These are phyloP conservation scores for Aphelenchoides fujianensis DNA, from an alignment of 1,140 invertebrate genomes.

Conservation along the genomic window DNA sequence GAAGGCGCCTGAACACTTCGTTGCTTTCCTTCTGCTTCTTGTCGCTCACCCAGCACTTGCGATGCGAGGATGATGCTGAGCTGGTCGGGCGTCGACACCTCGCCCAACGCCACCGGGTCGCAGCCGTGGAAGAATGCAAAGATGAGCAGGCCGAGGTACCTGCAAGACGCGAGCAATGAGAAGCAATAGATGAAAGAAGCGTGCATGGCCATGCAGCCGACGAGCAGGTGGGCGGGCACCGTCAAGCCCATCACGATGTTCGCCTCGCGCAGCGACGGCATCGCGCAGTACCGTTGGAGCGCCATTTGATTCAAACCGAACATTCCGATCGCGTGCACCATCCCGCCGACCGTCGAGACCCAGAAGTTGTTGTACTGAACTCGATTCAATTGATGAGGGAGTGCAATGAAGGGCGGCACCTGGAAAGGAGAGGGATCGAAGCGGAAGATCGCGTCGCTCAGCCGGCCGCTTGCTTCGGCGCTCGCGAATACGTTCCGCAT, in stretches of 20 bases:
- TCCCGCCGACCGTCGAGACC: constrained; percentile 44
- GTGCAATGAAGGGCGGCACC: too few species aligned
- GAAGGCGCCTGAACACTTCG: constrained; percentile 40
- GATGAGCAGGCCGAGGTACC: constrained; percentile 45
- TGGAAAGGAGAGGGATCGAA: constrained; percentile 38
- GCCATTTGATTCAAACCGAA: constrained; percentile 57
- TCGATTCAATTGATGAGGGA: too few species aligned
- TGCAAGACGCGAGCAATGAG: too few species aligned
- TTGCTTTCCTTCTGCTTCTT: too few species aligned
- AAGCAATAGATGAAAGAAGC: too few species aligned
- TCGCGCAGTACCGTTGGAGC: constrained; percentile 47
- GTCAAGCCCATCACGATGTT: constrained; percentile 35
- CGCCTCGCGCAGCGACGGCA: constrained; percentile 41
- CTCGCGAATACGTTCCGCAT: constrained; percentile 33
- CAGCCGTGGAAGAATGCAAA: constrained; percentile 56
- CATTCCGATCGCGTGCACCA: constrained; percentile 44
- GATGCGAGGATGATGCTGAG: constrained; percentile 45
- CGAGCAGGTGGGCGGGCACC: constrained; percentile 5
- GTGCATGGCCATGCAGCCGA: not conserved
- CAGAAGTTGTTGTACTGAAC: constrained; percentile 52
- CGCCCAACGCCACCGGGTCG: constrained; percentile 43
- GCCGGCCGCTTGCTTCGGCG: constrained; percentile 37
- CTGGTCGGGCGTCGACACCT: constrained; percentile 51
- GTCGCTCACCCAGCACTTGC: constrained; percentile 49
- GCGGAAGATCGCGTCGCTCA: constrained; percentile 37